A percentile compares a stretch with the other conserved stretches of the same genome.
Evolutionary conservation across 2,888 invertebrate genomes (phyloP).

Genomic region (Octonoba sinensis): DNA sequence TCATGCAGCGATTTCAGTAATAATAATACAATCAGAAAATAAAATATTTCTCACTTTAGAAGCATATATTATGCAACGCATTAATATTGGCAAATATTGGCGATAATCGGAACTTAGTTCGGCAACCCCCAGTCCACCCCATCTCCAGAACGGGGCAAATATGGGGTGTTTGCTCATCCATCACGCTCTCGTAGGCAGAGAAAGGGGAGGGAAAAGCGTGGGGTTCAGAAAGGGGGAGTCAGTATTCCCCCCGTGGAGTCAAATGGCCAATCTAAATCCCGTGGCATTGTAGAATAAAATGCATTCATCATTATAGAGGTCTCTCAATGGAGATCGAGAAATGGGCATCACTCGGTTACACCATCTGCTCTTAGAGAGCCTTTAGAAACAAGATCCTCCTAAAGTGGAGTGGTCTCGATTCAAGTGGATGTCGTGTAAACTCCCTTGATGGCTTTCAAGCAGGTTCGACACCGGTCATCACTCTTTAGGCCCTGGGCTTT

Average conservation of each 20-base stretch:
- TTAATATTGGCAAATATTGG: slow-evolving; percentile 43
- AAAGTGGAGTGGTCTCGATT: slow-evolving; percentile 6
- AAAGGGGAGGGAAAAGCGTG: slow-evolving; percentile 26
- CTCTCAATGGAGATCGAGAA: slow-evolving; percentile 41
- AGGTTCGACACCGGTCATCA: slow-evolving; percentile 52
- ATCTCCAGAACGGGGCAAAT: slow-evolving; percentile 35
- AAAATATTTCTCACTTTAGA: not conserved
- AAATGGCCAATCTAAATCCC: slow-evolving; percentile 64
- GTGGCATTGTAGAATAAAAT: slow-evolving; percentile 42
- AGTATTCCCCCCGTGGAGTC: slow-evolving; percentile 33
- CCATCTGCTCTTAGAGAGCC: slow-evolving; percentile 60
- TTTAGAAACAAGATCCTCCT: slow-evolving; percentile 58
- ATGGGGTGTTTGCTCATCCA: slow-evolving; percentile 58
- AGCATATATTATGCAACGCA: slow-evolving; percentile 47
- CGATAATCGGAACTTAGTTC: slow-evolving; percentile 23
- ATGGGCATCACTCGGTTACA: slow-evolving; percentile 55
- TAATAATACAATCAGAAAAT: too few relatives aligned
- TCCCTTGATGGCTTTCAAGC: slow-evolving; percentile 64
- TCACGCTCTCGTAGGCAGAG: slow-evolving; percentile 40
- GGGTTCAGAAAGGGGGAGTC: slow-evolving; percentile 28
- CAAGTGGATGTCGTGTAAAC: slow-evolving; percentile 36
- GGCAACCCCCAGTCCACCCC: slow-evolving; percentile 25
- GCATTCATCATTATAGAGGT: slow-evolving; percentile 56
- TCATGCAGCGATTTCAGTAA: too few relatives aligned
- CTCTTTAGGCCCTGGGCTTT: slow-evolving; percentile 65